A percentile compares a stretch with the other conserved stretches of the same genome.
Conservation (phyloP, 2,888 invertebrate genomes). For the Drosophila mercatorum region DNA sequence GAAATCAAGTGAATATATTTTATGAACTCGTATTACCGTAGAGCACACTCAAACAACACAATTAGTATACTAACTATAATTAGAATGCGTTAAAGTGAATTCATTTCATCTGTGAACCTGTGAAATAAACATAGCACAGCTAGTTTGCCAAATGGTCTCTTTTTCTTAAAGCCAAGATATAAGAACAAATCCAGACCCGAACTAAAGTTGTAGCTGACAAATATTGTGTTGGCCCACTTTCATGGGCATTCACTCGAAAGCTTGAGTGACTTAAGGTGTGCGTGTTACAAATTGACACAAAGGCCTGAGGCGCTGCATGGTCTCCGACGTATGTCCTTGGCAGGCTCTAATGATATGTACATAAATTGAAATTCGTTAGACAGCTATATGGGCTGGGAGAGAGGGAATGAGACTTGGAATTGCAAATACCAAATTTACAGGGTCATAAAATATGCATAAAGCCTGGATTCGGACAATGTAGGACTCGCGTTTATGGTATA, state of each 20-base stretch:
- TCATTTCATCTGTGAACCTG: no score
- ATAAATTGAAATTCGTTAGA: slow-evolving; percentile 58
- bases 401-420: slow-evolving; percentile 23
- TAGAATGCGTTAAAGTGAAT: background rate
- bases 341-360: slow-evolving; percentile 49
- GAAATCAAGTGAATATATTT: background rate
- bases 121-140: background rate
- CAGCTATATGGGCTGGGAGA: slow-evolving; percentile 1
- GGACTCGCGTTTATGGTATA: slow-evolving; percentile 42
- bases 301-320: slow-evolving; percentile 11
- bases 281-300: slow-evolving; percentile 46
- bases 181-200: background rate
- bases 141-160: background rate
- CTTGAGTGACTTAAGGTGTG: slow-evolving; percentile 16
- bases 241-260: slow-evolving; percentile 12
- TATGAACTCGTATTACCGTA: background rate
- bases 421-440: slow-evolving; percentile 40
- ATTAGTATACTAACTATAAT: background rate
- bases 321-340: slow-evolving; percentile 38
- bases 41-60: background rate
- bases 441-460: slow-evolving; percentile 37
- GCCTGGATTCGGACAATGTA: slow-evolving; percentile 27
- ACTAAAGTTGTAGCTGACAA: slow-evolving; percentile 10
- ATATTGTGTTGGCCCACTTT: slow-evolving; percentile 34
- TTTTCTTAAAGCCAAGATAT: background rate